Conservation (phyloP, 2,797 vertebrate species). For the Pachyuromys duprasi region DNA sequence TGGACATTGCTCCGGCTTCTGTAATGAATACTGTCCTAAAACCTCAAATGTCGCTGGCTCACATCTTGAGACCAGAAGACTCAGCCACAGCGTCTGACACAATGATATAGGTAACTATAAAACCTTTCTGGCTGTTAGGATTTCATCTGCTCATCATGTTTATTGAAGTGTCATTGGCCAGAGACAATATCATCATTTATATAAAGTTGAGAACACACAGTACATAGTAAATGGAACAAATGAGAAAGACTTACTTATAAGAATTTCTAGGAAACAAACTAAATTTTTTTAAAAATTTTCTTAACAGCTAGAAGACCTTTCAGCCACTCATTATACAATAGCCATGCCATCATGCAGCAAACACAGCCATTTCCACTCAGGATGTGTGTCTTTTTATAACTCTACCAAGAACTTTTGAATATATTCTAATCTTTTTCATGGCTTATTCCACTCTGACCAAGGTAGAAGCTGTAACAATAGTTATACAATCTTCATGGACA, state of each 20-base stretch:
- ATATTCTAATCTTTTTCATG: neutral
- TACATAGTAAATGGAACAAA: neutral
- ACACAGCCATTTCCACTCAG: neutral
- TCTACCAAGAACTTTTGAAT: neutral
- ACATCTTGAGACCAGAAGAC: slow-evolving; percentile 57
- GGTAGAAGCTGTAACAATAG: neutral
- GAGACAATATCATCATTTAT: slow-evolving; percentile 2
- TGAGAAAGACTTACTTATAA: neutral
- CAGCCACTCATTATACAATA: neutral
- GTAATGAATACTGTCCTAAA: slow-evolving; percentile 63
- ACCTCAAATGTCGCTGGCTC: slow-evolving; percentile 56
- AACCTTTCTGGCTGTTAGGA: slow-evolving; percentile 63
- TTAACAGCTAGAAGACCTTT: neutral
- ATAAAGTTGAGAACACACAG: slow-evolving; percentile 29
- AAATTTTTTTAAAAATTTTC: slow-evolving; percentile 42
- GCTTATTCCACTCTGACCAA: neutral
- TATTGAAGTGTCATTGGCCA: slow-evolving; percentile 43
- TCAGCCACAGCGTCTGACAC: slow-evolving; percentile 43
- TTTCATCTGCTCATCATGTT: slow-evolving; percentile 67
- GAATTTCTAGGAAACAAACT: slow-evolving; percentile 1
- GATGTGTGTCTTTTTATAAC: neutral
- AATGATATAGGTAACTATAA: slow-evolving; percentile 61
- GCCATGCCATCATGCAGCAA: neutral
- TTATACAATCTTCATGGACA: no score
- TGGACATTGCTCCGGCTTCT: slow-evolving; percentile 39